Evolutionary conservation across 2,113 vertebrate species (phyloP).

Genomic region (Coturnix japonica): DNA sequence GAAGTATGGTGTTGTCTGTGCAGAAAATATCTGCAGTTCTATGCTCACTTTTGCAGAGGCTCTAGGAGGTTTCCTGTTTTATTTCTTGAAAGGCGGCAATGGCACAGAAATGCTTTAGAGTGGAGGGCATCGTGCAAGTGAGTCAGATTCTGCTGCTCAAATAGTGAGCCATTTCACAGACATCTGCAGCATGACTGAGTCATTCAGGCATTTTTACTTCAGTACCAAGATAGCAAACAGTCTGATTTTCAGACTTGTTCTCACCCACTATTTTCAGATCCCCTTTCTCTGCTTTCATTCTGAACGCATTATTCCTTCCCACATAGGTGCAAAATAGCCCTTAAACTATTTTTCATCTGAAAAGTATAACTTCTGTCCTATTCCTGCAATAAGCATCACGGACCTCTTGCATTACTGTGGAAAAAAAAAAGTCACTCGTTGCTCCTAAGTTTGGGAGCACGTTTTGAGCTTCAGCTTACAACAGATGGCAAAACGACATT

Average conservation of each 20-base stretch:
- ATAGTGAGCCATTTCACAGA: constrained; percentile 53
- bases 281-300: constrained; percentile 54
- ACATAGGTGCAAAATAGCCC: not conserved
- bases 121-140: not conserved
- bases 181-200: constrained; percentile 57
- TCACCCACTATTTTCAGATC: constrained; percentile 27
- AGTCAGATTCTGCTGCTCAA: constrained; percentile 57
- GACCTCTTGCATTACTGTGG: not conserved
- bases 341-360: not conserved
- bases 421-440: not conserved
- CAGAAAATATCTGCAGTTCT: constrained; percentile 12
- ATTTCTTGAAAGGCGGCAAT: constrained; percentile 19
- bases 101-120: not conserved
- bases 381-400: not conserved
- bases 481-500: constrained; percentile 17
- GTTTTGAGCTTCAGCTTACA: not conserved
- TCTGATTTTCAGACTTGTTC: constrained; percentile 1
- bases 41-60: not conserved
- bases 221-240: constrained; percentile 29
- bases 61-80: constrained; percentile 13
- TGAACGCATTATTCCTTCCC: not conserved
- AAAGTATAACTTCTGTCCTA: not conserved
- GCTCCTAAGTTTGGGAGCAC: not conserved
- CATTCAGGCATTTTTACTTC: constrained; percentile 54
- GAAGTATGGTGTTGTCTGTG: not conserved